Evolutionary conservation across 2,888 invertebrate genomes (phyloP).

Genomic region (Eupithecia inturbata): DNA sequence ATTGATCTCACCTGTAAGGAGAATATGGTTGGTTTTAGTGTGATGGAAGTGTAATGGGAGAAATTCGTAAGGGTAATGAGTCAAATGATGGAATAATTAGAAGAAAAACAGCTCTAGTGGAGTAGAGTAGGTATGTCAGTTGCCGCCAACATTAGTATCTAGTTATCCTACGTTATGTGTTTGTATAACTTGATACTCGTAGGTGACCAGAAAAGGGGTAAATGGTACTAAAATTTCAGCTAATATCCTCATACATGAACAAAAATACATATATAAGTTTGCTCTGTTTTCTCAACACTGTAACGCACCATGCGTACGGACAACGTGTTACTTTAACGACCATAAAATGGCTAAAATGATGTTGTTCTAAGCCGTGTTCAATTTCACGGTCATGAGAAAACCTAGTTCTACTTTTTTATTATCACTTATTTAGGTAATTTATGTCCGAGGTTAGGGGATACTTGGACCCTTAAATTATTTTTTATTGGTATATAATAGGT

Average conservation of each 20-base stretch:
- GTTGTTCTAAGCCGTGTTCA: conserved; percentile 12
- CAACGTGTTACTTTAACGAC: conserved; percentile 15
- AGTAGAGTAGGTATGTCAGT: too few species aligned
- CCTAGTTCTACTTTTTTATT: conserved; percentile 52
- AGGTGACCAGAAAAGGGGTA: too few species aligned
- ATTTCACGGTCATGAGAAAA: conserved; percentile 65
- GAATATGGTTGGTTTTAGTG: conserved; percentile 37
- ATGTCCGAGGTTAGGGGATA: conserved; percentile 31
- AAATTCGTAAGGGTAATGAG: neutral
- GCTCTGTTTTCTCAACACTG: too few species aligned
- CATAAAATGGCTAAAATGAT: conserved; percentile 27
- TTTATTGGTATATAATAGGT: neutral
- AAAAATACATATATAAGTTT: too few species aligned
- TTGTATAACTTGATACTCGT: too few species aligned
- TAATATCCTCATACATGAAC: too few species aligned
- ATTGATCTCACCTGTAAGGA: conserved; percentile 83
- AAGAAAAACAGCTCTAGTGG: too few species aligned
- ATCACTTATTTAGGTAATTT: conserved; percentile 34
- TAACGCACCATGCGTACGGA: neutral
- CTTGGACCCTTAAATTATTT: conserved; percentile 15
- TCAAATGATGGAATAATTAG: neutral
- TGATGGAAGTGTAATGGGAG: neutral
- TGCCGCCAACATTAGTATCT: too few species aligned
- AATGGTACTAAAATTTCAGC: too few species aligned
- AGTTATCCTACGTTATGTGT: too few species aligned